Conservation (phyloP, 2,113 vertebrate genomes). For the Eolophus roseicapilla region DNA sequence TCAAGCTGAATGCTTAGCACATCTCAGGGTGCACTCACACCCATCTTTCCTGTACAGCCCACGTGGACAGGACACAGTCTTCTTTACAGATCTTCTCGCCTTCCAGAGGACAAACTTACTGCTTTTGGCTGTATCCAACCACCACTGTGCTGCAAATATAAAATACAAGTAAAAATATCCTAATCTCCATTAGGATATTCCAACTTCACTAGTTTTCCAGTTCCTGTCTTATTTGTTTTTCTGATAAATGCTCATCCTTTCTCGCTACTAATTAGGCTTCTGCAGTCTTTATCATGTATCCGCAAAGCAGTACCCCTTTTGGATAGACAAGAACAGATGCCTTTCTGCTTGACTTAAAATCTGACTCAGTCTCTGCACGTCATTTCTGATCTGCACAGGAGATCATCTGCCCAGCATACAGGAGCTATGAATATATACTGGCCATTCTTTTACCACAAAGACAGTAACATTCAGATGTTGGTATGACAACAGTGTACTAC, state of each 20-base stretch:
- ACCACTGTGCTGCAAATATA: neutral
- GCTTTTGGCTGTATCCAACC: neutral
- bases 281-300: neutral
- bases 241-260: neutral
- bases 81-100: neutral
- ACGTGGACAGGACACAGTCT: neutral
- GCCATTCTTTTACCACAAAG: neutral
- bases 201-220: neutral
- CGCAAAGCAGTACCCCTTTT: neutral
- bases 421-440: neutral
- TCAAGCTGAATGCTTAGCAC: neutral
- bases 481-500: neutral
- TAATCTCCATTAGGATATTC: neutral
- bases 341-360: neutral
- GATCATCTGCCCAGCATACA: neutral
- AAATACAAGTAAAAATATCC: neutral
- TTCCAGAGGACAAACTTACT: neutral
- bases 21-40: neutral
- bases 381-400: neutral
- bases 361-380: neutral
- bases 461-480: neutral
- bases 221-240: neutral
- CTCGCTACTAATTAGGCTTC: neutral
- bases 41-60: neutral
- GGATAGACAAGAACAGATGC: neutral